Evolutionary conservation across 2,797 vertebrate species (phyloP).

Genomic region (Dermochelys coriacea): DNA sequence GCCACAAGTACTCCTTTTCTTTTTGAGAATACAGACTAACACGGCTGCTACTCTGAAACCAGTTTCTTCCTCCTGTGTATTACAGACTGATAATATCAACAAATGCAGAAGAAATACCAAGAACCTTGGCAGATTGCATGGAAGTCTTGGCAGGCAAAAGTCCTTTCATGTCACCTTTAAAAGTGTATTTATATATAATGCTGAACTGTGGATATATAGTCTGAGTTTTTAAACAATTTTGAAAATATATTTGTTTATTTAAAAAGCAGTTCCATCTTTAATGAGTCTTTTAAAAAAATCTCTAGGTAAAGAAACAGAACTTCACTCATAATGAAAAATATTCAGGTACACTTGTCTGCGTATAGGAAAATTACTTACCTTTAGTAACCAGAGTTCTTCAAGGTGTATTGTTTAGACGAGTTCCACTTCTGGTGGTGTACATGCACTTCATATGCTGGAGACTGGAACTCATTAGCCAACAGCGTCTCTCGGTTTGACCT

Average conservation of each 20-base stretch:
- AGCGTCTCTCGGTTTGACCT: neutral
- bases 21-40: too few species aligned
- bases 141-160: neutral
- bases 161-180: neutral
- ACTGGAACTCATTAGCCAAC: neutral
- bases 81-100: slow-evolving; percentile 29
- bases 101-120: slow-evolving; percentile 19
- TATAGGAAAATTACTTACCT: neutral
- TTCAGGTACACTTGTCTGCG: neutral
- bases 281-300: neutral
- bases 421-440: neutral
- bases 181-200: neutral
- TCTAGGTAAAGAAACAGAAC: neutral
- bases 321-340: neutral
- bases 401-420: neutral
- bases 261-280: neutral
- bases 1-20: too few species aligned
- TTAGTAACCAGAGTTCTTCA: neutral
- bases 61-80: neutral
- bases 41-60: too few species aligned
- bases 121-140: neutral
- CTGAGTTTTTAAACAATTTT: neutral
- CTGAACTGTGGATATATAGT: neutral
- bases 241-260: neutral
- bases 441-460: neutral